Percentiles rank a stretch among this genome's conserved stretches.
These are phyloP conservation scores for Lottia scabra DNA, from an alignment of 2,888 invertebrate species.

Conservation along the genomic window DNA sequence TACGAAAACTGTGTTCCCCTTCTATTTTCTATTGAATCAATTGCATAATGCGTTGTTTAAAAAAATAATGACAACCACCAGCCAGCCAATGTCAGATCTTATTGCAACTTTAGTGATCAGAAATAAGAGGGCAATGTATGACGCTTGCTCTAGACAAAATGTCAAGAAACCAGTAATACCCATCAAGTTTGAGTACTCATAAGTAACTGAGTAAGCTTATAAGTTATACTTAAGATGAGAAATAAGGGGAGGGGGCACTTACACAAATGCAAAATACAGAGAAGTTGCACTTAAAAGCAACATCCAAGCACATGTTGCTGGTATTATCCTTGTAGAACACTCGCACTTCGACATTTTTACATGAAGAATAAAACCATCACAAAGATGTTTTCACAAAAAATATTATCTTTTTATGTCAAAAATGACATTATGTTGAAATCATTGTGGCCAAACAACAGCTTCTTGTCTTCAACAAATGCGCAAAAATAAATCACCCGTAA, in stretches of 20 bases:
- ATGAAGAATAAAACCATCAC: constrained; percentile 6
- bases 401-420: constrained; percentile 27
- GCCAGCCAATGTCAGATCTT: no score
- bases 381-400: constrained; percentile 18
- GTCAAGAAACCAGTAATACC: no score
- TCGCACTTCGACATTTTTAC: constrained; percentile 57
- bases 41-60: no score
- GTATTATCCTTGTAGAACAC: constrained; percentile 70
- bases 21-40: no score
- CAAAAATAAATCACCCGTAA: constrained; percentile 7
- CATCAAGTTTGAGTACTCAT: no score
- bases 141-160: no score
- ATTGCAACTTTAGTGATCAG: no score
- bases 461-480: constrained; percentile 13
- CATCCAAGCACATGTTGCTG: constrained; percentile 98
- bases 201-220: no score
- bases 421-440: constrained; percentile 42
- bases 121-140: no score
- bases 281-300: constrained; percentile 92
- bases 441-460: constrained; percentile 35
- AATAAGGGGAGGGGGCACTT: constrained; percentile 77
- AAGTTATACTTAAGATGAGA: no score
- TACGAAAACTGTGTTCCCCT: no score
- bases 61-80: no score
- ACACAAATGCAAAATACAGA: constrained; percentile 97